phyloP scores from a whole-genome alignment of 2,888 invertebrate species.

The Spisula subtruncata region DNA sequence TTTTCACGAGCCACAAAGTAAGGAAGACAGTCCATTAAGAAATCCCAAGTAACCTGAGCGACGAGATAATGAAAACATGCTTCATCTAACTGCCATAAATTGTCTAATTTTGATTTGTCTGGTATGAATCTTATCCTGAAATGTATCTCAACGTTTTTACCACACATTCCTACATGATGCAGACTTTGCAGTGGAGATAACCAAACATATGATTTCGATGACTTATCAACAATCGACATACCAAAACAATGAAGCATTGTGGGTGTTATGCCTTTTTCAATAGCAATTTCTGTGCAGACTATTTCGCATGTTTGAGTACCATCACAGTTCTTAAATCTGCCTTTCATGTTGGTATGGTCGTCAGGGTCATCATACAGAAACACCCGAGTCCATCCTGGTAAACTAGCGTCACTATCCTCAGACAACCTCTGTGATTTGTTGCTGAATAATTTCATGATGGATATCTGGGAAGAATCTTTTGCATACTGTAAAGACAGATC shows the following conservation, averaged over 20 bases:
- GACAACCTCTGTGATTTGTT: background rate
- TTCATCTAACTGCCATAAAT: background rate
- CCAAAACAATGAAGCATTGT: constrained; percentile 48
- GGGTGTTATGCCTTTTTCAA: constrained; percentile 40
- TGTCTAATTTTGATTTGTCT: background rate
- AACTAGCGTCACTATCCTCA: background rate
- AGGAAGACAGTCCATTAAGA: constrained; percentile 22
- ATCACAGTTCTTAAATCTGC: background rate
- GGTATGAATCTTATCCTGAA: constrained; percentile 62
- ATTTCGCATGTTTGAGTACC: constrained; percentile 34
- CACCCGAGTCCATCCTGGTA: background rate
- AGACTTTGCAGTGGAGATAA: constrained; percentile 16
- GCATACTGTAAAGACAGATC: too few species aligned
- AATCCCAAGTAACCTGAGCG: constrained; percentile 50
- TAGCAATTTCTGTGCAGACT: constrained; percentile 44
- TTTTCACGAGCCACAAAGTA: constrained; percentile 19
- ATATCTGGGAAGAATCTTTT: background rate
- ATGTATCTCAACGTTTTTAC: constrained; percentile 25
- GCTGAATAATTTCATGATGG: background rate
- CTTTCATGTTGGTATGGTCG: constrained; percentile 5
- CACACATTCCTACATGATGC: background rate
- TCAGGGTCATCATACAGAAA: background rate
- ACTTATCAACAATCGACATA: background rate
- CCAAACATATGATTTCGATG: constrained; percentile 32
- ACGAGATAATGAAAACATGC: constrained; percentile 42